Conservation (phyloP, 2,113 vertebrate genomes). For the Tachuris rubrigastra region DNA sequence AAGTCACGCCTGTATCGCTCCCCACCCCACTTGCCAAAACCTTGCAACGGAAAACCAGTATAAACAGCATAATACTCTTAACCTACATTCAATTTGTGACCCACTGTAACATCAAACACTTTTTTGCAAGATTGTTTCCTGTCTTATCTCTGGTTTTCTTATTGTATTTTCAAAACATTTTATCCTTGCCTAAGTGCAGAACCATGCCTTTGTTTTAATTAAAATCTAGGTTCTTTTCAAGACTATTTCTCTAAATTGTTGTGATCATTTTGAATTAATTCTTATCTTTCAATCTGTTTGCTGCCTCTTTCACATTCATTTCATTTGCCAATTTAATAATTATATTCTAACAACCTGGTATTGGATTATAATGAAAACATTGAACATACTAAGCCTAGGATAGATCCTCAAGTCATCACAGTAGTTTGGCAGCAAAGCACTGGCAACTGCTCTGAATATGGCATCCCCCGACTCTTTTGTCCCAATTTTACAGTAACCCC, state of each 20-base stretch:
- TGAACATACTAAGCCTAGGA: background rate
- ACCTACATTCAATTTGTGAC: background rate
- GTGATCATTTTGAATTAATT: slow-evolving; percentile 30
- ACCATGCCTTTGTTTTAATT: background rate
- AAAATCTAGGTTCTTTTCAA: background rate
- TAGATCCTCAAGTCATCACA: background rate
- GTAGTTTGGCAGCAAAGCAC: background rate
- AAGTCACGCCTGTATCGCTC: background rate
- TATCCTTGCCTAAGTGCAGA: background rate
- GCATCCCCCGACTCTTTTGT: background rate
- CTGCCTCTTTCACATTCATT: slow-evolving; percentile 1
- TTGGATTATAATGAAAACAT: background rate
- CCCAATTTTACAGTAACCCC: background rate
- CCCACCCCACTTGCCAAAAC: background rate
- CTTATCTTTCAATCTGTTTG: slow-evolving; percentile 13
- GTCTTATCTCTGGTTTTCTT: background rate
- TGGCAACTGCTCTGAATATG: background rate
- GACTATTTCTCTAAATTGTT: background rate
- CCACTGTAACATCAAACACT: background rate
- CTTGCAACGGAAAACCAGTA: background rate
- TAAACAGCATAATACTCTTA: background rate
- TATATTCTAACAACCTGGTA: background rate
- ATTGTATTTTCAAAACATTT: background rate
- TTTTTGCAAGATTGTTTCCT: background rate
- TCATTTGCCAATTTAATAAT: slow-evolving; percentile 16